Percentiles rank a stretch among this genome's conserved stretches.
phyloP scores from a whole-genome alignment of 2,888 invertebrate species.

The Mesorhabditis belari region DNA sequence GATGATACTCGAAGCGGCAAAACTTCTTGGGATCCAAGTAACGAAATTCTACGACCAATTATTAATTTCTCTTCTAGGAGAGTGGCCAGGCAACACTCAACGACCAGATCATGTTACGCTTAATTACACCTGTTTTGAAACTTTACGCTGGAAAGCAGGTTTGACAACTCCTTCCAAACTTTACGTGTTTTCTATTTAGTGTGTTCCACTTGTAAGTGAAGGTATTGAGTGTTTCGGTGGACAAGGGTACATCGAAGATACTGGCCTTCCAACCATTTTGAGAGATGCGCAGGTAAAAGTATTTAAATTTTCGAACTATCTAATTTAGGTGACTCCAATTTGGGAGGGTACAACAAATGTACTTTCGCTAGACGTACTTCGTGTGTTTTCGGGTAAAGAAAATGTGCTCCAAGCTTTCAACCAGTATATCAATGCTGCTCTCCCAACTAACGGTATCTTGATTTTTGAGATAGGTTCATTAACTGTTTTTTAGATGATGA shows the following conservation, averaged over 20 bases:
- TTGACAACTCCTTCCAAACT: background rate
- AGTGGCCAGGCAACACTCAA: slow-evolving; percentile 50
- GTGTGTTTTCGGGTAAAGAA: slow-evolving; percentile 58
- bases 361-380: slow-evolving; percentile 59
- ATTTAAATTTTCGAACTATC: background rate
- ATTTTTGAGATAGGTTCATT: background rate
- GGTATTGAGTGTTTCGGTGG: slow-evolving; percentile 62
- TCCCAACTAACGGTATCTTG: slow-evolving; percentile 11
- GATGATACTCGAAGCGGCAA: slow-evolving; percentile 57
- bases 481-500: background rate
- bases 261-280: slow-evolving; percentile 59
- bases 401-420: slow-evolving; percentile 53
- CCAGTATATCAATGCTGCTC: slow-evolving; percentile 41
- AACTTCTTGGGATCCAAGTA: slow-evolving; percentile 55
- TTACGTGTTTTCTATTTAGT: slow-evolving; percentile 14
- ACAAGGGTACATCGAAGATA: slow-evolving; percentile 62
- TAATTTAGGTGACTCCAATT: slow-evolving; percentile 59
- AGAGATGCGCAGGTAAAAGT: slow-evolving; percentile 60
- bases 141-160: slow-evolving; percentile 61
- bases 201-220: slow-evolving; percentile 59
- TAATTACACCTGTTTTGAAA: slow-evolving; percentile 60
- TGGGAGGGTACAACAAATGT: slow-evolving; percentile 64
- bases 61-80: slow-evolving; percentile 50
- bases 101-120: slow-evolving; percentile 56
- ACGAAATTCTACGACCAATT: background rate